phyloP scores from a whole-genome alignment of 2,113 vertebrate species.

The Lycocorax pyrrhopterus region DNA sequence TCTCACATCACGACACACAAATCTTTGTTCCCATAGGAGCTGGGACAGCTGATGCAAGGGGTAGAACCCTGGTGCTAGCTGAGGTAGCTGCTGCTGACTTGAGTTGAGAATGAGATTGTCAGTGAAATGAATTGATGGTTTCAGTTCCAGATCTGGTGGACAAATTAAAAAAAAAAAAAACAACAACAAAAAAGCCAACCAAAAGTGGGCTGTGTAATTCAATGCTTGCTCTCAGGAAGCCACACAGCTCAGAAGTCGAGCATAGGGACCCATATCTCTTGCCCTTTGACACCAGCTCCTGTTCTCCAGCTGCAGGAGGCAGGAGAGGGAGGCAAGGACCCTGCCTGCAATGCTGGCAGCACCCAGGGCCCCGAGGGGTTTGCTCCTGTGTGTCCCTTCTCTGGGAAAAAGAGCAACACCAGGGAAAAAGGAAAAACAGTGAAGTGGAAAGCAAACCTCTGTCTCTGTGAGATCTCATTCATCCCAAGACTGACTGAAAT shows the following conservation, averaged over 20 bases:
- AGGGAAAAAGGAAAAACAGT: not conserved
- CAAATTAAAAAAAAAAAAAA: not conserved
- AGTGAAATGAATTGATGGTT: constrained; percentile 75
- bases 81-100: constrained; percentile 50
- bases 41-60: not conserved
- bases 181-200: not conserved
- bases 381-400: not conserved
- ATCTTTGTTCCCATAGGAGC: not conserved
- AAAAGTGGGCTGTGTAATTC: constrained; percentile 49
- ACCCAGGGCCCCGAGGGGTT: not conserved
- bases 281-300: not conserved
- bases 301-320: not conserved
- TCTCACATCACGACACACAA: not conserved
- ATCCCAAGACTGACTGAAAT: not conserved
- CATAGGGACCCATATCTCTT: constrained; percentile 51
- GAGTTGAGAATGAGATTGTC: constrained; percentile 33
- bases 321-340: not conserved
- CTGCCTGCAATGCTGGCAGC: not conserved
- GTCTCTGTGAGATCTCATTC: not conserved
- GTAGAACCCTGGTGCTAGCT: not conserved
- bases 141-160: constrained; percentile 71
- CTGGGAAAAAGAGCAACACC: not conserved
- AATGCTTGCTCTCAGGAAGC: constrained; percentile 66
- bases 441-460: not conserved
- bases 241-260: constrained; percentile 31